Base-by-base conservation (phyloP, 23 tunicate genomes). In the Diplosoma virens region DNA sequence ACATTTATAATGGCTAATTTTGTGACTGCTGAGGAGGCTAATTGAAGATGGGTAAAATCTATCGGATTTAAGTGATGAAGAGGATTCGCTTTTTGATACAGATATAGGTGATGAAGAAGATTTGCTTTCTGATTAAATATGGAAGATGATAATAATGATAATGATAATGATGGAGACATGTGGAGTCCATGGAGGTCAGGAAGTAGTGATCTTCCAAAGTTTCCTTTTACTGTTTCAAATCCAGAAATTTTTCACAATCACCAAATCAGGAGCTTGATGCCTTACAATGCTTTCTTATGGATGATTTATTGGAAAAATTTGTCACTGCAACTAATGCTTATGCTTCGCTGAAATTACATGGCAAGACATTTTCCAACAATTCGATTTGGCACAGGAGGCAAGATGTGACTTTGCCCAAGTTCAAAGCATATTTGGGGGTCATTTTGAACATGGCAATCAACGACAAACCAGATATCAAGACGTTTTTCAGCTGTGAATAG, bases 371-470 rank as follows among this genome's bases (percentile, higher is more conserved):
- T 47, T 1, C 33, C 1, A 71, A 41, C 59, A 45, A 47, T 37
- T 71, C 77, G 25, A 3, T 71, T 6, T 41, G 76, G 76, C 32
- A 71, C 33, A 14, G 30, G 11, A 45, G 77, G 77, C 27, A 71
- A 71, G 77, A 71, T 41, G 29, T 71, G 30, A 45, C 59, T 5
- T 41, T 71, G 77, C 3, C 59, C 1, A 30, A 71, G 36, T 22
- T 71, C 45, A 47, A 71, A 47, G 77, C 77, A 1, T 71, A 71
- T 69, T 30, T 69, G 14, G 59, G 77, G n/a, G 30, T 71, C 23
- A n/a, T 71, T 2, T 47, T 71, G 71, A 65, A 28, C 17, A 29
- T 65, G 71, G 71, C 71, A 7, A 11, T 65, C 24, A 31, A 5
- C n/a, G 71, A 65, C n/a, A 65, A 65, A 65, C 34, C 36, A 11